A percentile compares a stretch with the other conserved stretches of the same genome.
Conservation (phyloP, 2,113 vertebrate species). For the Hippotragus niger region DNA sequence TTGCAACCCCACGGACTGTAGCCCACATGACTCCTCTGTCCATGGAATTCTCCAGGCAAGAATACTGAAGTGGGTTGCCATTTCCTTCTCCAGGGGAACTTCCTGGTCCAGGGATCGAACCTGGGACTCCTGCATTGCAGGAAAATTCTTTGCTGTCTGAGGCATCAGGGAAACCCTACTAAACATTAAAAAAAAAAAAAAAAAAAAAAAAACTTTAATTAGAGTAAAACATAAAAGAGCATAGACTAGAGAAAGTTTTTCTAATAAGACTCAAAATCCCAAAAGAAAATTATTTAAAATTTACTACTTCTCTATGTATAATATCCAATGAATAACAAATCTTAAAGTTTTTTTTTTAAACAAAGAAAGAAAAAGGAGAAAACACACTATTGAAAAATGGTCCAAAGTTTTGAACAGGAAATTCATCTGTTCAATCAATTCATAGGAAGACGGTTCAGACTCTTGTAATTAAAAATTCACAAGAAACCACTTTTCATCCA, state of each 20-base stretch:
- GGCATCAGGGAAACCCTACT: background rate
- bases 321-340: background rate
- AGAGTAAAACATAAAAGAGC: background rate
- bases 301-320: background rate
- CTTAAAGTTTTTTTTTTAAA: background rate
- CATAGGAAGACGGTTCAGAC: background rate
- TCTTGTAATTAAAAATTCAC: background rate
- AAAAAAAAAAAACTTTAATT: background rate
- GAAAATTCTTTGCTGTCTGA: background rate
- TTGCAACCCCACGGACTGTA: background rate
- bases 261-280: background rate
- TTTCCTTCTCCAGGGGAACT: background rate
- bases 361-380: background rate
- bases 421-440: background rate
- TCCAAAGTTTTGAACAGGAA: background rate
- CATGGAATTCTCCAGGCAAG: background rate
- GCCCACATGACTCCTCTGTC: background rate
- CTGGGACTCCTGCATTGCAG: background rate
- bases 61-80: background rate
- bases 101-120: background rate
- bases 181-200: background rate
- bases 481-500: background rate
- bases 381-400: background rate
- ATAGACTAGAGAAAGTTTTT: background rate
- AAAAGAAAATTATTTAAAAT: background rate